Percentiles rank a stretch among this genome's conserved stretches.
Conservation (phyloP, 2,888 invertebrate species). For the Girardia tigrina region DNA sequence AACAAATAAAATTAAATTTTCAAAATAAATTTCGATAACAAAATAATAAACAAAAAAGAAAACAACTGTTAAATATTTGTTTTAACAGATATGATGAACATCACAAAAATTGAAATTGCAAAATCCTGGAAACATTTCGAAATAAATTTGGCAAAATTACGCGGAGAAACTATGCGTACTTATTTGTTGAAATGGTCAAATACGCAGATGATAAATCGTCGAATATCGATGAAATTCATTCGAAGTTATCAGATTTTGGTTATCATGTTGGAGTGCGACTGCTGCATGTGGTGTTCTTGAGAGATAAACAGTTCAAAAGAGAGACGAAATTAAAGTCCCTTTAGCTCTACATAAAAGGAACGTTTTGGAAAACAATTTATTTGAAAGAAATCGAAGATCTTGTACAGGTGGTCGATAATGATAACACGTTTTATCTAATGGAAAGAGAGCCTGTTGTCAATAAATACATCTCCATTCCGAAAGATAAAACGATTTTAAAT, state of each 20-base stretch:
- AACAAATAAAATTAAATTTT: too few species aligned
- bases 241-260: slow-evolving; percentile 84
- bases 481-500: slow-evolving; percentile 77
- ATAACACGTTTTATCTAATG: slow-evolving; percentile 65
- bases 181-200: slow-evolving; percentile 30
- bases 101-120: too few species aligned
- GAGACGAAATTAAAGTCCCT: slow-evolving; percentile 87
- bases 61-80: too few species aligned
- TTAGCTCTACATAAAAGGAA: slow-evolving; percentile 81
- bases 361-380: slow-evolving; percentile 71
- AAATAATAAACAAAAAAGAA: too few species aligned
- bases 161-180: slow-evolving; percentile 28
- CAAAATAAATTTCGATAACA: too few species aligned
- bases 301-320: slow-evolving; percentile 80
- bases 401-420: neutral
- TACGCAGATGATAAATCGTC: slow-evolving; percentile 1
- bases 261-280: slow-evolving; percentile 82
- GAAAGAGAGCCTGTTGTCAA: slow-evolving; percentile 94
- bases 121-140: too few species aligned
- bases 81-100: too few species aligned
- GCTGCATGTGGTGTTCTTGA: slow-evolving; percentile 77
- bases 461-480: slow-evolving; percentile 86
- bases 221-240: slow-evolving; percentile 14
- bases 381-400: slow-evolving; percentile 26
- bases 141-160: too few species aligned